Conservation (phyloP, 2,113 vertebrate species). For the Xiphias gladius region DNA sequence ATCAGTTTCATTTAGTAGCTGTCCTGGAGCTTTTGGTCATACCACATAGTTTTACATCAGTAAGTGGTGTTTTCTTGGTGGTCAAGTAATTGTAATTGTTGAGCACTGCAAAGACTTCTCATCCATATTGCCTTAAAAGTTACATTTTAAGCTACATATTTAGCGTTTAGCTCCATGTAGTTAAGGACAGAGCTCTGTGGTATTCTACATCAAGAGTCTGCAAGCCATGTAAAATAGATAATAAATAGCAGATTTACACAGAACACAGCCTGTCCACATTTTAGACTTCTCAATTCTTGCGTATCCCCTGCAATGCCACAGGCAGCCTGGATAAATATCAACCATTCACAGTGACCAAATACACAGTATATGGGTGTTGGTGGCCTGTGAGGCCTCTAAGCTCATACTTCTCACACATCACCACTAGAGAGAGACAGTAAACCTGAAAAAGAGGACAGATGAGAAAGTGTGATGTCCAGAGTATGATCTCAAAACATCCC, state of each 20-base stretch:
- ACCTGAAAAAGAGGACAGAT: slow-evolving; percentile 41
- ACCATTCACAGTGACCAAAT: background rate
- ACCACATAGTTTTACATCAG: no score
- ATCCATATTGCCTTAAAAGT: background rate
- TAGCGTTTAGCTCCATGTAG: background rate
- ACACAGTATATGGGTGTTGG: background rate
- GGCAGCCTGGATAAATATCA: background rate
- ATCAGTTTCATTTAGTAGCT: background rate
- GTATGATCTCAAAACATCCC: slow-evolving; percentile 30
- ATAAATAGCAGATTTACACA: background rate
- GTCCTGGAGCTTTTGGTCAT: no score
- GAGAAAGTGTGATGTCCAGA: slow-evolving; percentile 7
- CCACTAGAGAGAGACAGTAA: slow-evolving; percentile 77
- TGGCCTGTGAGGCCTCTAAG: background rate
- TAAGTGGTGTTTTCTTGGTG: no score
- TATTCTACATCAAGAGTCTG: background rate
- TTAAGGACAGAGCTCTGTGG: background rate
- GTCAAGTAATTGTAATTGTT: no score
- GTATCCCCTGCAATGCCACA: background rate
- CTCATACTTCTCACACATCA: slow-evolving; percentile 34
- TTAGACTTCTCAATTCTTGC: background rate
- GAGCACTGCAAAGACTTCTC: background rate
- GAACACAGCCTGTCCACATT: background rate
- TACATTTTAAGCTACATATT: background rate
- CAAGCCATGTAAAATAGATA: background rate